phyloP scores from a whole-genome alignment of 1,140 invertebrate genomes.

The Tribolium castaneum region DNA sequence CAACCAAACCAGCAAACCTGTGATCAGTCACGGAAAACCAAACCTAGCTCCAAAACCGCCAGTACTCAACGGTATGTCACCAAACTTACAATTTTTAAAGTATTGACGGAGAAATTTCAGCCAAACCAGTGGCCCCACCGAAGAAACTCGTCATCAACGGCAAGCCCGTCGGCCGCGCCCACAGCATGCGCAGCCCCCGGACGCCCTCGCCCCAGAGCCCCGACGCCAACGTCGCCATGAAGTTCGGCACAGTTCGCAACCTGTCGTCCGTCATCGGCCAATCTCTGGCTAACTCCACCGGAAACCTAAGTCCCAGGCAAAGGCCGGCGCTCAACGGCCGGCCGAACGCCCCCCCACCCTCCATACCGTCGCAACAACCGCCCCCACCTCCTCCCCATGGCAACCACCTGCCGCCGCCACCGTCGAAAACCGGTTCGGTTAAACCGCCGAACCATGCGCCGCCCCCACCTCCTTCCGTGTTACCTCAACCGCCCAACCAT shows the following conservation, averaged over 20 bases:
- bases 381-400: conserved; percentile 50
- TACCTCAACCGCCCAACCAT: conserved; percentile 53
- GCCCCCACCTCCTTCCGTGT: conserved; percentile 52
- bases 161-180: conserved; percentile 66
- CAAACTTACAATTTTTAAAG: conserved; percentile 58
- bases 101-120: conserved; percentile 40
- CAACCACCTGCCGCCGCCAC: conserved; percentile 45
- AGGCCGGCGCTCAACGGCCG: conserved; percentile 50
- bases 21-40: conserved; percentile 67
- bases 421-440: conserved; percentile 45
- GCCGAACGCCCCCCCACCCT: conserved; percentile 57
- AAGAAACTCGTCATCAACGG: conserved; percentile 66
- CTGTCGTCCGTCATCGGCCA: conserved; percentile 55
- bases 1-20: conserved; percentile 49
- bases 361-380: conserved; percentile 53
- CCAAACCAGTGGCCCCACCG: conserved; percentile 55
- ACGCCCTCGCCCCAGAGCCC: conserved; percentile 60
- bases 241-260: conserved; percentile 59
- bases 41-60: conserved; percentile 70
- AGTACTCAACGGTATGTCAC: conserved; percentile 61
- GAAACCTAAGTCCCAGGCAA: conserved; percentile 28
- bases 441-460: conserved; percentile 60
- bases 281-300: conserved; percentile 46
- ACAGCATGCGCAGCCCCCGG: conserved; percentile 68
- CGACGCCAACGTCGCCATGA: conserved; percentile 43